Evolutionary conservation across 2,888 invertebrate genomes (phyloP).

Genomic region (Schizaphis graminum): DNA sequence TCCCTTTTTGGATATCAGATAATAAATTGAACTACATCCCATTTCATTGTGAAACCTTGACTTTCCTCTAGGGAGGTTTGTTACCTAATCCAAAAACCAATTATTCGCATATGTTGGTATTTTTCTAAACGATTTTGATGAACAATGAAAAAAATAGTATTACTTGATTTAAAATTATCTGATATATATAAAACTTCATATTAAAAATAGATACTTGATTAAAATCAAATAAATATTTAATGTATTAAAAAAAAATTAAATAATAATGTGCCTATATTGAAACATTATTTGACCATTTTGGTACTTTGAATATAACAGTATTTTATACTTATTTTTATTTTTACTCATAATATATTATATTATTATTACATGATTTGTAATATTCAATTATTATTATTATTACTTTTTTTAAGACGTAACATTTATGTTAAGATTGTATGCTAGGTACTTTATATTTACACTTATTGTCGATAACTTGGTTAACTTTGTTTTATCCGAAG

Average conservation of each 20-base stretch:
- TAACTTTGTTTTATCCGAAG: not conserved
- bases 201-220: not conserved
- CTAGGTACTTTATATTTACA: too few relatives aligned
- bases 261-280: too few relatives aligned
- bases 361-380: too few relatives aligned
- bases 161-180: not conserved
- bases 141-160: conserved; percentile 9
- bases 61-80: not conserved
- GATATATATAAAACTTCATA: not conserved
- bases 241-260: not conserved
- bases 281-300: too few relatives aligned
- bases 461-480: too few relatives aligned
- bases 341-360: too few relatives aligned
- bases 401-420: too few relatives aligned
- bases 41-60: not conserved
- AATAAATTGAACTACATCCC: conserved; percentile 1
- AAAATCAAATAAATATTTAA: not conserved
- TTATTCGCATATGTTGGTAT: not conserved
- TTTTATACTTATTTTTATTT: too few relatives aligned
- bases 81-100: conserved; percentile 13
- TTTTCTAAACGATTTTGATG: conserved; percentile 1
- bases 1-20: conserved; percentile 26
- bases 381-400: too few relatives aligned
- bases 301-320: too few relatives aligned
- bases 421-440: too few relatives aligned